Evolutionary conservation across 1,140 invertebrate genomes (phyloP).

Genomic region (Heliconius eleuchia): DNA sequence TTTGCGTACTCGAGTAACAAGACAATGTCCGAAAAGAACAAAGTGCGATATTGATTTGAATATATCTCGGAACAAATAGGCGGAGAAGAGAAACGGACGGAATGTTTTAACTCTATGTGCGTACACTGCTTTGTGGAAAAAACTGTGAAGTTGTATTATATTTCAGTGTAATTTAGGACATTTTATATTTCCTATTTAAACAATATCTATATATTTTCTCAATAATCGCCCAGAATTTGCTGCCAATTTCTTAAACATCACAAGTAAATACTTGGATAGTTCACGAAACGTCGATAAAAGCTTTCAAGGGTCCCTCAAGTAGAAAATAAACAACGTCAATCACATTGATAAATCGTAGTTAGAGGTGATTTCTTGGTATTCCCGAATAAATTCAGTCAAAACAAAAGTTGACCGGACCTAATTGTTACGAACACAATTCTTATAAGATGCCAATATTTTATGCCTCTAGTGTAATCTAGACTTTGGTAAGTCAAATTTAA

Average conservation of each 20-base stretch:
- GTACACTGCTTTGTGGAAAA: no score
- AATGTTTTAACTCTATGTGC: neutral
- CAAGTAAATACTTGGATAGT: slow-evolving; percentile 8
- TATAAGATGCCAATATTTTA: neutral
- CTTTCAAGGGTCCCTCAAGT: slow-evolving; percentile 1
- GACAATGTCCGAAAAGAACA: no score
- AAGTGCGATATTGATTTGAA: no score
- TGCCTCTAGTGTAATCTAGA: neutral
- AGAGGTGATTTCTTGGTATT: slow-evolving; percentile 19
- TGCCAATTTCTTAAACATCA: neutral
- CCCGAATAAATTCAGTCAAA: slow-evolving; percentile 15
- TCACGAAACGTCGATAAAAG: neutral
- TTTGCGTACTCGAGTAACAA: no score
- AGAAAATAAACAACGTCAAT: slow-evolving; percentile 19
- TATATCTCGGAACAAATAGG: no score
- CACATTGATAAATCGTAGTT: slow-evolving; percentile 15
- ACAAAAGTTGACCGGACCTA: neutral
- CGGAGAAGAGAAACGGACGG: neutral
- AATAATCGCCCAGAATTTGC: neutral
- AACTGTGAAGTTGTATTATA: no score
- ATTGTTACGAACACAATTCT: neutral
- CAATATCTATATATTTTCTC: neutral
- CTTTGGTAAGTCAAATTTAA: neutral
- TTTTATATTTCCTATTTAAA: no score
- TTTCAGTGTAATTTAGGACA: no score